Conservation (phyloP, 2,888 invertebrate species). For the Polietes domitor region DNA sequence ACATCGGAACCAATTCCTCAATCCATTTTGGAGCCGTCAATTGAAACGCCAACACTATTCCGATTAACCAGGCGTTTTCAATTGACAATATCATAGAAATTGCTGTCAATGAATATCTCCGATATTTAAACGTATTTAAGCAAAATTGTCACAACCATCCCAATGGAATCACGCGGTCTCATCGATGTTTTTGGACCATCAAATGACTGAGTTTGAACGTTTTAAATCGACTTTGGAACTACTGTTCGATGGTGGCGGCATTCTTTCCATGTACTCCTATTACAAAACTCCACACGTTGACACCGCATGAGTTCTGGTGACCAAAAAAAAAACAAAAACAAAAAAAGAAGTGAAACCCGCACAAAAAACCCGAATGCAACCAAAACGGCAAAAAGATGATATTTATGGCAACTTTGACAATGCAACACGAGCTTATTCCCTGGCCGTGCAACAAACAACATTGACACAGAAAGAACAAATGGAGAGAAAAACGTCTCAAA, state of each 20-base stretch:
- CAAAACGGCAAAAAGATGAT: conserved; percentile 68
- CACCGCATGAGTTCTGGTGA: conserved; percentile 64
- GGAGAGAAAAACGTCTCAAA: conserved; percentile 49
- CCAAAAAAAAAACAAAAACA: conserved; percentile 43
- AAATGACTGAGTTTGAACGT: no score
- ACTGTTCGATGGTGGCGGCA: conserved; percentile 51
- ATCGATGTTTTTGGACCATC: no score
- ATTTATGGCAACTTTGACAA: conserved; percentile 80
- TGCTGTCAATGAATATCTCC: no score
- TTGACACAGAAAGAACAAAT: conserved; percentile 63
- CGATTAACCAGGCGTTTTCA: no score
- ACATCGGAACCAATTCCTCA: no score
- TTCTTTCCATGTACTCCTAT: conserved; percentile 48
- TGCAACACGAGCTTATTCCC: conserved; percentile 67
- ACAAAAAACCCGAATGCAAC: conserved; percentile 17
- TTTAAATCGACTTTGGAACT: not conserved
- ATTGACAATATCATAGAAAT: no score
- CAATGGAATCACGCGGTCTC: no score
- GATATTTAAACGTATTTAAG: no score
- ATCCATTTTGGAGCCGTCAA: no score
- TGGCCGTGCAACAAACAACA: conserved; percentile 64
- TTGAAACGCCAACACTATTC: no score
- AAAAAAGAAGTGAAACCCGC: conserved; percentile 27
- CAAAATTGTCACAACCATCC: no score
- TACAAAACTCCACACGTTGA: conserved; percentile 64